A percentile compares a stretch with the other conserved stretches of the same genome.
Conservation (phyloP, 2,888 invertebrate species). For the Drosophila anomalata region DNA sequence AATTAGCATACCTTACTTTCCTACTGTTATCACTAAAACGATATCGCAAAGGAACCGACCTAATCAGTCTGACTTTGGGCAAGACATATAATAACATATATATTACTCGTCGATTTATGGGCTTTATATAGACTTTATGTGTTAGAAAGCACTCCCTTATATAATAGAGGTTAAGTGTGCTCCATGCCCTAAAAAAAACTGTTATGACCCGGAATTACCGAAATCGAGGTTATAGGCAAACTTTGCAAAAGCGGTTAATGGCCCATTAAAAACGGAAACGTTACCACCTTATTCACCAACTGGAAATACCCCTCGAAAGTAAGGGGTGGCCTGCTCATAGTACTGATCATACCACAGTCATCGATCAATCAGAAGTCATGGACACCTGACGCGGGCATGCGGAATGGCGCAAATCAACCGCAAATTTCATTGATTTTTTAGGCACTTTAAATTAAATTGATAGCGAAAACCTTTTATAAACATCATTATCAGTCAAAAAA, state of each 20-base stretch:
- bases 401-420: constrained; percentile 23
- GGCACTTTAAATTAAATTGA: constrained; percentile 22
- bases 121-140: too few species aligned
- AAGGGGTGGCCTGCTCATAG: constrained; percentile 6
- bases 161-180: background rate
- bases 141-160: background rate
- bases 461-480: constrained; percentile 18
- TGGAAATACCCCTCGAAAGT: constrained; percentile 11
- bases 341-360: background rate
- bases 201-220: background rate
- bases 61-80: constrained; percentile 24
- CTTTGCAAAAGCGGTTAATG: constrained; percentile 4
- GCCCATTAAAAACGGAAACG: constrained; percentile 4
- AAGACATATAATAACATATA: background rate
- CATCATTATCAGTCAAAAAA: constrained; percentile 12
- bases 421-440: constrained; percentile 7
- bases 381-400: background rate
- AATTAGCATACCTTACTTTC: constrained; percentile 22
- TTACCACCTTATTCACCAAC: background rate
- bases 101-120: background rate
- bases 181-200: background rate
- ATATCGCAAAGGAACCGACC: constrained; percentile 35
- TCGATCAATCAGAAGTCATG: constrained; percentile 2
- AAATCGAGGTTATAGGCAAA: background rate
- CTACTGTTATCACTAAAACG: background rate